phyloP scores from a whole-genome alignment of 2,888 invertebrate species.

The Hetaerina titia region DNA sequence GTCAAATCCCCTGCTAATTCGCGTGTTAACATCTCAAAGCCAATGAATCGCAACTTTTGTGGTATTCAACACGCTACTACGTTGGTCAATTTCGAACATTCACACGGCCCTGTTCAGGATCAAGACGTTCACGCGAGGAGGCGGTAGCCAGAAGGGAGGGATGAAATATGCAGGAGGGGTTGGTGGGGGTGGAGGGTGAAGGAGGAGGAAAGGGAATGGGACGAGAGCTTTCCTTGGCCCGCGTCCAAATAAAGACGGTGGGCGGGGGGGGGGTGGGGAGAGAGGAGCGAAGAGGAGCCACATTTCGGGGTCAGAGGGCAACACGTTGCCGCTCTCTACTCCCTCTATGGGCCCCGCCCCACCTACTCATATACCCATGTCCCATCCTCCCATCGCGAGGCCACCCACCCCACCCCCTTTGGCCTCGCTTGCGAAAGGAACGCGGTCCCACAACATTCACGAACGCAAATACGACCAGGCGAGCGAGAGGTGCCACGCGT shows the following conservation, averaged over 20 bases:
- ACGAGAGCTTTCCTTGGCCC: background rate
- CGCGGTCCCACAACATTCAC: background rate
- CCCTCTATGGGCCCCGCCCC: background rate
- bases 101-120: no score
- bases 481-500: no score
- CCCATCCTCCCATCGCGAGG: background rate
- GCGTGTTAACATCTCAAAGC: no score
- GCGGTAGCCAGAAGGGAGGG: no score
- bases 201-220: background rate
- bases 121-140: no score
- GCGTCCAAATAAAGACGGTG: background rate
- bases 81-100: no score
- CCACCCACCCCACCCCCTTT: background rate
- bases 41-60: no score
- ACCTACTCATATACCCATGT: no score
- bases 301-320: background rate
- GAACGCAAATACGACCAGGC: background rate
- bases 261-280: background rate
- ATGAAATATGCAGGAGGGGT: no score
- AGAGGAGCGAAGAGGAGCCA: background rate
- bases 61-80: no score
- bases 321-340: background rate
- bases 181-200: no score
- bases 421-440: background rate
- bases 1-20: no score